phyloP scores from a whole-genome alignment of 2,888 invertebrate genomes.

The Thyatira batis region DNA sequence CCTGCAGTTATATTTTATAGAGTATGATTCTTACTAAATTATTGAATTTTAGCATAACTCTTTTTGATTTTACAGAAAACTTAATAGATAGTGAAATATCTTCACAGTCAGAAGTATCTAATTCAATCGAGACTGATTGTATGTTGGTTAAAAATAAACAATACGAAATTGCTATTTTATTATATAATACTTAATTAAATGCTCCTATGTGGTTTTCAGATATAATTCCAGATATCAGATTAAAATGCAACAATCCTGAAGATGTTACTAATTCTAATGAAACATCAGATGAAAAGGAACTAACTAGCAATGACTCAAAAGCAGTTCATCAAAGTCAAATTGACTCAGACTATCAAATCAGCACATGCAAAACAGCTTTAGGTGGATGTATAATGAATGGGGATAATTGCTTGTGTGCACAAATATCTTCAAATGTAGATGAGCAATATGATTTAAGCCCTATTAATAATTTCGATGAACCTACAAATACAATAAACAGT shows the following conservation, averaged over 20 bases:
- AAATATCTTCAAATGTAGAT: slow-evolving; percentile 39
- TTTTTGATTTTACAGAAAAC: slow-evolving; percentile 39
- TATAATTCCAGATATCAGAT: not conserved
- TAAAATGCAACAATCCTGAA: not conserved
- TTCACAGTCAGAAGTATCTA: slow-evolving; percentile 43
- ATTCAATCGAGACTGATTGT: slow-evolving; percentile 2
- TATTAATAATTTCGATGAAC: slow-evolving; percentile 18
- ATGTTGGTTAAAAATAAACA: no score
- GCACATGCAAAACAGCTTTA: slow-evolving; percentile 47
- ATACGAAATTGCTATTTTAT: no score
- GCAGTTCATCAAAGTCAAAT: slow-evolving; percentile 20
- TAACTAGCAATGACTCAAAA: slow-evolving; percentile 1
- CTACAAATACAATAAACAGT: slow-evolving; percentile 12
- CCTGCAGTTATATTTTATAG: not conserved
- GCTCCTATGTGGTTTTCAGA: not conserved
- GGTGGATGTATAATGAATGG: slow-evolving; percentile 51
- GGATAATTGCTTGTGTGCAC: slow-evolving; percentile 51
- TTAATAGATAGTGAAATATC: slow-evolving; percentile 46
- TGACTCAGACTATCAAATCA: slow-evolving; percentile 16
- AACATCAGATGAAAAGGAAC: no score
- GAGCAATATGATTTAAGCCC: slow-evolving; percentile 34
- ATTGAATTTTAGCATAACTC: slow-evolving; percentile 17
- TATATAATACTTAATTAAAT: not conserved
- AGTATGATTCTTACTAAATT: slow-evolving; percentile 3
- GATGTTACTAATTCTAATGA: no score